These are phyloP conservation scores for Gymnopithys bicolor DNA, from an alignment of 2,797 vertebrate species.

Conservation along the genomic window DNA sequence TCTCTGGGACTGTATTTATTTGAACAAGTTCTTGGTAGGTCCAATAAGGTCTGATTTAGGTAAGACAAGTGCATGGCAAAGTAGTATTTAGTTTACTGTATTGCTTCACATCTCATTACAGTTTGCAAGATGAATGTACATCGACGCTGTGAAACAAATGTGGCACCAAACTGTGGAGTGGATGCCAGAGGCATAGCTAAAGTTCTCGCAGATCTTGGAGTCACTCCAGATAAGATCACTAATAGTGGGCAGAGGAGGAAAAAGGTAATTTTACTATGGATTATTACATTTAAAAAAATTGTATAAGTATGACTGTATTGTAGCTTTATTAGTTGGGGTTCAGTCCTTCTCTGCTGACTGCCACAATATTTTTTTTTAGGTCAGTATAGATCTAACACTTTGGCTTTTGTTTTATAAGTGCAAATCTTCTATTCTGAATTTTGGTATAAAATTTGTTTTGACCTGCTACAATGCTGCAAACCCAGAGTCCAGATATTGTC, in stretches of 20 bases:
- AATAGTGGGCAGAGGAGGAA: constrained; percentile 91
- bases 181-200: constrained; percentile 94
- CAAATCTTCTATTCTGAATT: neutral
- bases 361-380: neutral
- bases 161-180: constrained; percentile 95
- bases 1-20: neutral
- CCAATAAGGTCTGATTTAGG: neutral
- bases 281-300: neutral
- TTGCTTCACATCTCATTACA: constrained; percentile 56
- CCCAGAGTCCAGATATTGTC: neutral
- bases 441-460: neutral
- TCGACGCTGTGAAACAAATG: constrained; percentile 94
- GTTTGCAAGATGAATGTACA: constrained; percentile 98
- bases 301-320: neutral
- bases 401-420: neutral
- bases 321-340: neutral
- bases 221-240: constrained; percentile 96
- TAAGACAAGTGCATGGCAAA: neutral
- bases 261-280: constrained; percentile 81
- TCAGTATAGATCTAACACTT: neutral
- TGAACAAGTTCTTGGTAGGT: neutral
- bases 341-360: neutral
- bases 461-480: neutral
- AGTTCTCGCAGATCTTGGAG: constrained; percentile 93
- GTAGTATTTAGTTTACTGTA: neutral